Base-by-base conservation (phyloP, 2,797 vertebrate species). In the Brotula barbata region DNA sequence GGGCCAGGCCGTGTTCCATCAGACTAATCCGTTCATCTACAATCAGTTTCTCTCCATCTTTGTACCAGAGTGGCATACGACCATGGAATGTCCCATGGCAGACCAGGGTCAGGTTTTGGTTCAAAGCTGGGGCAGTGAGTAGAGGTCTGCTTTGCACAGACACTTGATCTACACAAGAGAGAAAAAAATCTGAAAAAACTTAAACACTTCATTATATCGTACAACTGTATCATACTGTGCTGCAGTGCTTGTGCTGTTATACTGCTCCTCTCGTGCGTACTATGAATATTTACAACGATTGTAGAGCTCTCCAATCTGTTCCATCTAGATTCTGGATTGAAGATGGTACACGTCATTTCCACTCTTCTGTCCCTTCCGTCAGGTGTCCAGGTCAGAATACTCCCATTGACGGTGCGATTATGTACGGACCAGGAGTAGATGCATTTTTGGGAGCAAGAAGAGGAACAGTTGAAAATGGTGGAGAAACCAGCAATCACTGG, bases 381-480 rank as follows among this genome's bases (percentile, higher is more conserved):
- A 20, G 81, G 83, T 1, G 71, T 73, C 74, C 80, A 83, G 6
- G 20, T 55, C 2, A 87, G 36, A 0, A 15, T n/a, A 52, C 16
- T 72, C 20, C 77, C 76, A 1, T 42, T 53, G 63, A 62, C 9
- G 0, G 5, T 53, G 1, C 10, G 58, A 15, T 2, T 75, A 7
- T 49, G 37, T 0, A 84, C 58, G 7, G 31, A 48, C 82, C 83
- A 87, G 48, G 71, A 69, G 76, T 80, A 82, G 39, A 15, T 15
- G 58, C 81, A 85, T 28, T 64, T 72, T 3, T 57, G 17, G 10
- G 37, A 36, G 70, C 85, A 89, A 6, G 47, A 33, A 5, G 74
- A 81, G 25, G 68, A 71, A 45, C 80, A 83, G 0, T 39, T 68
- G 65, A 80, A 85, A 2, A 40, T 21, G 16, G 57, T 68, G 2